Evolutionary conservation across 2,797 vertebrate species (phyloP).

Genomic region (Cynopterus sphinx): DNA sequence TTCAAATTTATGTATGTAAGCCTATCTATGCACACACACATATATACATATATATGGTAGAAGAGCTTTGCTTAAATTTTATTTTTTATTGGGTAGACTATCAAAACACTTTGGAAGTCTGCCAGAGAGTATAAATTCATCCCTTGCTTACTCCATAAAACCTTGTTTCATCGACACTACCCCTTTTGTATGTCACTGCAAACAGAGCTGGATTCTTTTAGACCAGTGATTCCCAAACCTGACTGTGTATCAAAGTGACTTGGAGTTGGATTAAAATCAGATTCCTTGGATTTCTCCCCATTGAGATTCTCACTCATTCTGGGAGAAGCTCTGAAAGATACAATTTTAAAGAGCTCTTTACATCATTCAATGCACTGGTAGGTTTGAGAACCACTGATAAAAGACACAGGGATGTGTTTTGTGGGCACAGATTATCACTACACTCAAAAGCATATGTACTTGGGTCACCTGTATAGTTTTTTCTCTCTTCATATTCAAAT

Average conservation of each 20-base stretch:
- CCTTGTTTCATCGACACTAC: not conserved
- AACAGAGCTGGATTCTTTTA: not conserved
- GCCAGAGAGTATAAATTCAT: not conserved
- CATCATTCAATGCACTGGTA: not conserved
- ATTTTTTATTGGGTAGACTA: not conserved
- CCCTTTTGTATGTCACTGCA: not conserved
- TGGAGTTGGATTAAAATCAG: not conserved
- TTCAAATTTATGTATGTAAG: not conserved
- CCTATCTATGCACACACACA: not conserved
- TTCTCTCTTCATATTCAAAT: not conserved
- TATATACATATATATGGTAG: not conserved
- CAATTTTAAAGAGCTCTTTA: slow-evolving; percentile 10
- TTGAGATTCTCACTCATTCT: not conserved
- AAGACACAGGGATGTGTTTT: not conserved
- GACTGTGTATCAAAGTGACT: not conserved
- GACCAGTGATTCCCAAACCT: not conserved
- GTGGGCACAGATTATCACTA: not conserved
- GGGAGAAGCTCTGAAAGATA: not conserved
- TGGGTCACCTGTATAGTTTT: not conserved
- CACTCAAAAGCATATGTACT: not conserved
- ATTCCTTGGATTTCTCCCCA: not conserved
- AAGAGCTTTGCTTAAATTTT: not conserved
- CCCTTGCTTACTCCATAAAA: not conserved
- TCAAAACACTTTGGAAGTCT: not conserved
- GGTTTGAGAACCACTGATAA: not conserved